Conservation (phyloP, 2,888 invertebrate species). For the Trachelus iudaicus region DNA sequence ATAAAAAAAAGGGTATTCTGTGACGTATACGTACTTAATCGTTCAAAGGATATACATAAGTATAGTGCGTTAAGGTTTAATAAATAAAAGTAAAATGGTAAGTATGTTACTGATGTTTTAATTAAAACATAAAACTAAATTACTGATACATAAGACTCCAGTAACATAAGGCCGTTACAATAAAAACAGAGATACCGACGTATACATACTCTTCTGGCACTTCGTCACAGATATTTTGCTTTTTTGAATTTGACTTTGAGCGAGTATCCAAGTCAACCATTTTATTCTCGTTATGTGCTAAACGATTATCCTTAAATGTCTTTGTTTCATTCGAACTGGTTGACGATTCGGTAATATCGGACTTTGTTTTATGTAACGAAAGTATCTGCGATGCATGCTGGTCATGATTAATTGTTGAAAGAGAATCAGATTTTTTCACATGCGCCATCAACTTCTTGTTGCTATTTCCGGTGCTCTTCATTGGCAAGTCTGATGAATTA, state of each 20-base stretch:
- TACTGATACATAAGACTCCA: slow-evolving; percentile 24
- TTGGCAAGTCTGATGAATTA: neutral
- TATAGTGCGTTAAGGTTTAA: slow-evolving; percentile 12
- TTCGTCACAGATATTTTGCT: neutral
- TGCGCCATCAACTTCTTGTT: neutral
- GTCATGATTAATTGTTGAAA: neutral
- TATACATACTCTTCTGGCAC: slow-evolving; percentile 21
- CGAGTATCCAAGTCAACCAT: neutral
- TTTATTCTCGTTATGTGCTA: neutral
- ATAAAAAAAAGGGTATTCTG: neutral
- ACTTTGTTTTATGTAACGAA: neutral
- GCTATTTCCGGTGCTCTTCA: neutral
- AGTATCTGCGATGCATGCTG: neutral
- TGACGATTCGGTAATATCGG: neutral
- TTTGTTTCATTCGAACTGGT: neutral
- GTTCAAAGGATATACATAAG: slow-evolving; percentile 4
- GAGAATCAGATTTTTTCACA: neutral
- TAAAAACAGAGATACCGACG: slow-evolving; percentile 15
- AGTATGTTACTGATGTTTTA: slow-evolving; percentile 8
- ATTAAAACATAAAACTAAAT: slow-evolving; percentile 14
- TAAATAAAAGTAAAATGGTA: slow-evolving; percentile 14
- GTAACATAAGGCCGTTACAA: slow-evolving; percentile 18
- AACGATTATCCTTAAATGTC: neutral
- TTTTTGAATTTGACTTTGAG: neutral
- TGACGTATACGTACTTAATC: neutral